These are phyloP conservation scores for Phasianus colchicus DNA, from an alignment of 2,113 vertebrate genomes.

Conservation along the genomic window DNA sequence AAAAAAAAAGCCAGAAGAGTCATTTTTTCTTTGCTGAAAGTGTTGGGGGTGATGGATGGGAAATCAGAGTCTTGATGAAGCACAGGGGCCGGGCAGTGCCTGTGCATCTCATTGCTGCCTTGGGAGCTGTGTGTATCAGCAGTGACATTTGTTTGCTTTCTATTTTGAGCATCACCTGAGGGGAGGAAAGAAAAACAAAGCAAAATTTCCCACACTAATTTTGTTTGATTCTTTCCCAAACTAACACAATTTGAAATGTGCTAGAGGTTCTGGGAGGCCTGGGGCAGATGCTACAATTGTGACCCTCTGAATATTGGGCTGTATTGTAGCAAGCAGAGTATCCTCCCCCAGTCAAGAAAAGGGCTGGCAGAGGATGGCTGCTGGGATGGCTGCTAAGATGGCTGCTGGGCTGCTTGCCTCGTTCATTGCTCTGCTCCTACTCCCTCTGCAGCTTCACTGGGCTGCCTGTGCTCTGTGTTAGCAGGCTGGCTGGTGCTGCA, in stretches of 20 bases:
- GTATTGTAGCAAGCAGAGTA: neutral
- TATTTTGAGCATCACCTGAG: conserved; percentile 31
- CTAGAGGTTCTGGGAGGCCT: neutral
- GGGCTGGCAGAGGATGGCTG: neutral
- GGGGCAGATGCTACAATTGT: neutral
- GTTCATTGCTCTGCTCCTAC: neutral
- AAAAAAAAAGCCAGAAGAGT: neutral
- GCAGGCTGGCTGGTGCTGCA: neutral
- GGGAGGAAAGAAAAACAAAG: neutral
- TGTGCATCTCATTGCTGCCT: neutral
- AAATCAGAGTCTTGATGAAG: neutral
- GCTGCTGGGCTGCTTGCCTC: neutral
- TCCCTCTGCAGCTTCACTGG: neutral
- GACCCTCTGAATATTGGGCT: neutral
- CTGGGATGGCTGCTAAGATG: neutral
- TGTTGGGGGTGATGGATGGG: neutral
- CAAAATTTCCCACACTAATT: neutral
- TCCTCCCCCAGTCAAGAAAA: neutral
- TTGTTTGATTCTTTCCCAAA: conserved; percentile 13
- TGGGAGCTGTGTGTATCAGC: neutral
- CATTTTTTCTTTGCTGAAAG: neutral
- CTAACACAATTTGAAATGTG: conserved; percentile 10
- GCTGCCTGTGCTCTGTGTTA: neutral
- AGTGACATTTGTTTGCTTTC: conserved; percentile 20
- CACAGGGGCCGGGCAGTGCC: neutral